Evolutionary conservation across 2,888 invertebrate genomes (phyloP), one percentile per base, ranked within the genome.

Genomic region (Digitonthophagus gazella): DNA sequence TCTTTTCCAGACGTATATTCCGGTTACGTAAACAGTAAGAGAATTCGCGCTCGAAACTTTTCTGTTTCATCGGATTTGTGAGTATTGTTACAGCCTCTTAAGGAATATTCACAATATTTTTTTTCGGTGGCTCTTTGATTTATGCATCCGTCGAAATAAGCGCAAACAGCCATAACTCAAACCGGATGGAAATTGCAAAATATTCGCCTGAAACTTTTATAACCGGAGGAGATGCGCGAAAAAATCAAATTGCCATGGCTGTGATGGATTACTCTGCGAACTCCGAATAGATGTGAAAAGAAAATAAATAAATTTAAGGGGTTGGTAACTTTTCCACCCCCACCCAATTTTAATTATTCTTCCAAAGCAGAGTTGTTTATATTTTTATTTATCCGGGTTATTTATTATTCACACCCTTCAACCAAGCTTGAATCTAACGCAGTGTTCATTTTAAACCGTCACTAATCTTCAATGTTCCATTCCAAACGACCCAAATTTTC

Each of bases 1-100:
- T 77, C 75, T 74, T 75, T 75, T 76, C 76, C 74, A 75, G 76
- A 77, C 75, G 75, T 75, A 75, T 74, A 76, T 75, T 76, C 72
- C 69, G 66, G 70, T 44, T 44, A 44, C 28, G 28, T 44, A 72
- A 74, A 58, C 72, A 64, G 72, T 74, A 74, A 75, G 76, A 77
- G 77, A n/a, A n/a, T n/a, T n/a, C n/a, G n/a, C n/a, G n/a, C 76
- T 74, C 76, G 56, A 55, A 65, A 22, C 44, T 64, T 61, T 61
- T 18, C 54, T 64, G 64, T 67, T 56, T 67, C 15, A 3, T 18
- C 58, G 58, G 58, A 18, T 16, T 57, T 19, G 61, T 8, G 20
- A 4, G 18, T n/a, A 61, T 20, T 19, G 19, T 19, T 61, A 61
- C 19, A 11, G 61, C 61, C 6, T 19, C 15, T 44, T 44, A 44